Conservation (phyloP, 2,888 invertebrate genomes). For the Caenorhabditis virilis region DNA sequence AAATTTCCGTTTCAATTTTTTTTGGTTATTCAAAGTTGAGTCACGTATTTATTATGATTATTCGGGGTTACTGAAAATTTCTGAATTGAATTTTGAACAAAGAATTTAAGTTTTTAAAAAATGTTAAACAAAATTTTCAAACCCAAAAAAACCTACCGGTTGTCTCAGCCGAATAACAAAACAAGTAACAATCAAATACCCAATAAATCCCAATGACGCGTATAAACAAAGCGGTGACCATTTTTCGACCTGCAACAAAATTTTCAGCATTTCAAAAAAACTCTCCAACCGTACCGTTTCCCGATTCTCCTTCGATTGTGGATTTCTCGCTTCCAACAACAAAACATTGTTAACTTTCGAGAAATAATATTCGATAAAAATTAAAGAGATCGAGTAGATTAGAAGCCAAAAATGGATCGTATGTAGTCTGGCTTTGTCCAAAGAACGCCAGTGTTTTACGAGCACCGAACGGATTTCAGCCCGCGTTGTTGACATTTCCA, state of each 20-base stretch:
- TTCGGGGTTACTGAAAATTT: too few species aligned
- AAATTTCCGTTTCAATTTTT: too few species aligned
- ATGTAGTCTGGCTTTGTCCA: constrained; percentile 65
- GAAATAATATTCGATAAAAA: constrained; percentile 65
- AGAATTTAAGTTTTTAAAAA: too few species aligned
- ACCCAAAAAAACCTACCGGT: constrained; percentile 19
- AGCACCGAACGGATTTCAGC: constrained; percentile 63
- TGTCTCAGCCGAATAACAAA: constrained; percentile 45
- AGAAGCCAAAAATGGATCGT: constrained; percentile 66
- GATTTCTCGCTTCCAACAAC: constrained; percentile 19
- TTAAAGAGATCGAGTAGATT: constrained; percentile 60
- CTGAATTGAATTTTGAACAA: too few species aligned
- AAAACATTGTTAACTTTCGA: constrained; percentile 40
- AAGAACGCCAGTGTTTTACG: constrained; percentile 62
- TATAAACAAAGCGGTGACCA: constrained; percentile 44
- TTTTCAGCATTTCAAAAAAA: neutral
- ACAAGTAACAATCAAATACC: constrained; percentile 42
- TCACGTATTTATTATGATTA: too few species aligned
- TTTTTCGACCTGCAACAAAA: constrained; percentile 30
- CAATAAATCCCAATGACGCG: constrained; percentile 40
- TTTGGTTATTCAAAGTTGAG: too few species aligned
- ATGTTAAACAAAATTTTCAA: too few species aligned
- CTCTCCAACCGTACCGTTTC: constrained; percentile 13
- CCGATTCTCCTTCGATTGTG: constrained; percentile 29
- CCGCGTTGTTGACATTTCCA: constrained; percentile 40